Base-by-base conservation (phyloP, 2,888 invertebrate genomes). In the Adelphocoris suturalis region DNA sequence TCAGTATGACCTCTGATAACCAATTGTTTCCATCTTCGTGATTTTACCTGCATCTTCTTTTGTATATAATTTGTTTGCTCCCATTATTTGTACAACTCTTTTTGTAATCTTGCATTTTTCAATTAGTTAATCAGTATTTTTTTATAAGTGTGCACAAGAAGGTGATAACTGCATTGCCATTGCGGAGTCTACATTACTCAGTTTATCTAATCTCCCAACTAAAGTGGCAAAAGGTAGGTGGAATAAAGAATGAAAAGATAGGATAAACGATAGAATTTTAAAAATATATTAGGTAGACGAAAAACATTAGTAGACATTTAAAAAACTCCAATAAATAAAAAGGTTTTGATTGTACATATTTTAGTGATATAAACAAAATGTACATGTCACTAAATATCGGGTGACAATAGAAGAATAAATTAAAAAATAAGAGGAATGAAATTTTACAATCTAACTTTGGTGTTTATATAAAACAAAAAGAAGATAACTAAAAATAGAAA, bases 271-370 rank as follows among this genome's bases (percentile, higher is more conserved):
- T 68, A 11, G 23, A 23, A 23, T 78, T 78, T 78, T 47, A 46
- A 78, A 78, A 78, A 78, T 78, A 78, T 78, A 78, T 78, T 78
- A 78, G 47, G 68, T 68, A 78, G 46, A 14, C 37, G n/a, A 75
- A 46, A 78, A 78, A 37, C 78, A 78, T 78, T 78, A 78, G 78
- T 78, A 78, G 46, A n/a, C 78, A 3, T 78, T 47, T 78, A 37
- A 78, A 78, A 78, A 78, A 78, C 46, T 78, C 78, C 78, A 78
- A 78, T 78, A 78, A 78, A 78, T 78, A 78, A 78, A 78, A n/a
- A 78, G 0, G 19, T 47, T 47, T 78, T 47, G 46, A 78, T 78
- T 78, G 37, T 78, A 47, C 37, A 78, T 46, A 2, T 37, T 78
- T 78, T 28, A 78, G 7, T 78, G 28, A 68, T 68, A 68, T 23